Evolutionary conservation across 2,888 invertebrate species (phyloP).

Genomic region (Theretra japonica): DNA sequence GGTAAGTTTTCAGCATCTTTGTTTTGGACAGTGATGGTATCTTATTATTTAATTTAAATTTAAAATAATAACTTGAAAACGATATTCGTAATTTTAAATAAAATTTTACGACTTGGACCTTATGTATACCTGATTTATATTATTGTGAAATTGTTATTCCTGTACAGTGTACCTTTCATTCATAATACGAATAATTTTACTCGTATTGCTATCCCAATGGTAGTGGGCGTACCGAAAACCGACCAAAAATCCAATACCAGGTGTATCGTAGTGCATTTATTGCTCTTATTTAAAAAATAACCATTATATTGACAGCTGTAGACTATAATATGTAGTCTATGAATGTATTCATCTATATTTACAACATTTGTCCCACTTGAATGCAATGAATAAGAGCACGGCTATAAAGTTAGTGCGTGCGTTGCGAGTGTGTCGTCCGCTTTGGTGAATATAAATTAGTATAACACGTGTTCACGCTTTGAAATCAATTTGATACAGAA

Average conservation of each 20-base stretch:
- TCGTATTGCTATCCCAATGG: too few relatives aligned
- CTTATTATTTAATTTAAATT: background rate
- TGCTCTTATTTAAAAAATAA: too few relatives aligned
- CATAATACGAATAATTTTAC: too few relatives aligned
- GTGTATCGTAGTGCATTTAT: too few relatives aligned
- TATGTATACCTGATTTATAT: too few relatives aligned
- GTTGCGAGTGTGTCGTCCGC: slow-evolving; percentile 34
- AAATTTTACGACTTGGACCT: too few relatives aligned
- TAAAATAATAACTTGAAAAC: background rate
- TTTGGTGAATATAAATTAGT: slow-evolving; percentile 35
- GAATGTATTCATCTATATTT: background rate
- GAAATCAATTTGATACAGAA: slow-evolving; percentile 26
- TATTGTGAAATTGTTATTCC: too few relatives aligned
- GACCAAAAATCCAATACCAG: too few relatives aligned
- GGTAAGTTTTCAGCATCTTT: background rate
- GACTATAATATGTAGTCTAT: too few relatives aligned
- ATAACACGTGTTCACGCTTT: slow-evolving; percentile 25
- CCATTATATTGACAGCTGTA: too few relatives aligned
- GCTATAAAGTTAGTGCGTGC: slow-evolving; percentile 27
- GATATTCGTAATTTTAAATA: background rate
- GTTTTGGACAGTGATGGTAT: background rate
- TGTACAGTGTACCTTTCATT: too few relatives aligned
- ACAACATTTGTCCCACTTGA: background rate
- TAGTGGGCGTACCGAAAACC: too few relatives aligned
- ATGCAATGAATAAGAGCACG: slow-evolving; percentile 11